Conservation (phyloP, 2,888 invertebrate genomes). For the Hydroisotoma schaefferi region DNA sequence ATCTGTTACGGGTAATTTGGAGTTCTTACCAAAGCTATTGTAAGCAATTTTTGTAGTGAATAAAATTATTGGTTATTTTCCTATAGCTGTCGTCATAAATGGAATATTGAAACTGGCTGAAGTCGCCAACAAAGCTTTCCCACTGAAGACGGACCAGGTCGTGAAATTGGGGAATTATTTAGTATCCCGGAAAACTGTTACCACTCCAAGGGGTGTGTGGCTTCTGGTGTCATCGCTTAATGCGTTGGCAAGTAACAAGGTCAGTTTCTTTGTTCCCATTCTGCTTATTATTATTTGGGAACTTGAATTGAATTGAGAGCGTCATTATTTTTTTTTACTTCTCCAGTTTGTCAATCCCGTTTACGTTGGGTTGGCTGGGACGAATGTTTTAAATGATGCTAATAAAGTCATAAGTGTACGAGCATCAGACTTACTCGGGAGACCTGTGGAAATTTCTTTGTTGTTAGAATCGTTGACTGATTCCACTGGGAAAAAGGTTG, state of each 20-base stretch:
- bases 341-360: slow-evolving; percentile 71
- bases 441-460: slow-evolving; percentile 58
- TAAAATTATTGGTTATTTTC: not conserved
- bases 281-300: not conserved
- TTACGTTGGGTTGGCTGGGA: slow-evolving; percentile 74
- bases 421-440: slow-evolving; percentile 72
- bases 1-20: slow-evolving; percentile 62
- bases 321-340: slow-evolving; percentile 1
- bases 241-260: slow-evolving; percentile 67
- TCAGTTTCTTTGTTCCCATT: no score
- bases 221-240: slow-evolving; percentile 74
- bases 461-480: slow-evolving; percentile 37
- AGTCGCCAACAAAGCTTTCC: slow-evolving; percentile 63
- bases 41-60: not conserved
- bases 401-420: slow-evolving; percentile 67
- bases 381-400: slow-evolving; percentile 70
- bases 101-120: slow-evolving; percentile 63
- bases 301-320: not conserved
- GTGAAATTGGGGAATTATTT: slow-evolving; percentile 88
- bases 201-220: slow-evolving; percentile 76
- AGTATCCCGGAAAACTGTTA: slow-evolving; percentile 82
- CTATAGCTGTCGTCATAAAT: slow-evolving; percentile 59
- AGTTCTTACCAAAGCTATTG: not conserved
- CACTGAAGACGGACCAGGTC: slow-evolving; percentile 68
- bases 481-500: slow-evolving; percentile 30